phyloP scores from a whole-genome alignment of 1,140 invertebrate genomes.

The Mercenaria mercenaria region DNA sequence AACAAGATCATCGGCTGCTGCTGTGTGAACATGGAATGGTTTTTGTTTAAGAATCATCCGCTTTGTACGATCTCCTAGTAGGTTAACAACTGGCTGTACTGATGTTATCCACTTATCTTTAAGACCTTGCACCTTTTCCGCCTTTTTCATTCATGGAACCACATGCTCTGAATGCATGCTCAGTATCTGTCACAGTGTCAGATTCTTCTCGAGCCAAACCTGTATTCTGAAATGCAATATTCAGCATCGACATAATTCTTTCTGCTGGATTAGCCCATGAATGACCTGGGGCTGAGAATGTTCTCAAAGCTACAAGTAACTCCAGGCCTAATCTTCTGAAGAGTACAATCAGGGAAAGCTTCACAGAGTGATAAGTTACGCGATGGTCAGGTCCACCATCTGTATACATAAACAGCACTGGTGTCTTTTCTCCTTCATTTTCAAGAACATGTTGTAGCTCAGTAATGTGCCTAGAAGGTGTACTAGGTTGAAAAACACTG shows the following conservation, averaged over 20 bases:
- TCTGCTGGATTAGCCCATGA: constrained; percentile 61
- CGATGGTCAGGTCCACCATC: constrained; percentile 67
- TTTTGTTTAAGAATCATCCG: constrained; percentile 55
- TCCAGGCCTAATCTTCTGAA: constrained; percentile 53
- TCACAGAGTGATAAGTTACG: constrained; percentile 43
- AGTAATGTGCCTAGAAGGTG: constrained; percentile 58
- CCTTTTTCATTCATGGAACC: constrained; percentile 29
- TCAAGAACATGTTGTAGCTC: constrained; percentile 29
- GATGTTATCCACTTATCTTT: constrained; percentile 51
- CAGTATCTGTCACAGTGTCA: background rate
- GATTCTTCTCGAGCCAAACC: constrained; percentile 26
- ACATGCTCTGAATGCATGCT: background rate
- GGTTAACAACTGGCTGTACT: constrained; percentile 9
- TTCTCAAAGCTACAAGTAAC: constrained; percentile 39
- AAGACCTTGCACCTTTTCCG: constrained; percentile 34
- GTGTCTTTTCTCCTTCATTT: background rate
- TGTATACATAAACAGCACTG: constrained; percentile 42
- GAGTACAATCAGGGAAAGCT: constrained; percentile 32
- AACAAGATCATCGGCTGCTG: constrained; percentile 46
- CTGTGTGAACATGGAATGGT: constrained; percentile 16
- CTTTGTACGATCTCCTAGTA: constrained; percentile 17
- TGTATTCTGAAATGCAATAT: constrained; percentile 56
- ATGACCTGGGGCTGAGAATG: constrained; percentile 55
- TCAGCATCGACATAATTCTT: constrained; percentile 62
- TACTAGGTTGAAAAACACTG: constrained; percentile 57